phyloP scores from a whole-genome alignment of 2,797 vertebrate species.

The Podarcis siculus region DNA sequence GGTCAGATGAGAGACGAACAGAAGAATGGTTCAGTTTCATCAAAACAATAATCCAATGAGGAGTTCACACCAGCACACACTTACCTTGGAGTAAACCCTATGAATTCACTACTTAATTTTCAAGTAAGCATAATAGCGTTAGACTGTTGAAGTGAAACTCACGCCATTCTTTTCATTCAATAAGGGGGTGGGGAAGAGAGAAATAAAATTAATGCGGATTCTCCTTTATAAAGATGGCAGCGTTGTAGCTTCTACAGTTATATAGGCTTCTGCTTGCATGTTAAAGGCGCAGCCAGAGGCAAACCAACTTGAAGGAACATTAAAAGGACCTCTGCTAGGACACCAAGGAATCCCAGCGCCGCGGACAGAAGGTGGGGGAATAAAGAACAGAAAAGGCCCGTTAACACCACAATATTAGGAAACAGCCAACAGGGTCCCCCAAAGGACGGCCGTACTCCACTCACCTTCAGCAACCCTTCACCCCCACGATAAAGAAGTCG shows the following conservation, averaged over 20 bases:
- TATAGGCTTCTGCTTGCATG: neutral
- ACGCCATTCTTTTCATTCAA: neutral
- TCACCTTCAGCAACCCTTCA: constrained; percentile 32
- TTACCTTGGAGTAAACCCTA: neutral
- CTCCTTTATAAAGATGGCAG: neutral
- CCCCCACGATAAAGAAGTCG: neutral
- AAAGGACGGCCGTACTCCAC: neutral
- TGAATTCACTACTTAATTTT: neutral
- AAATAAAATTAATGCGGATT: neutral
- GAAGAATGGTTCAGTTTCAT: neutral
- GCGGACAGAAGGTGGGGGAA: no score
- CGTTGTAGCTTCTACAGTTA: neutral
- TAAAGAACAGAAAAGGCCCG: neutral
- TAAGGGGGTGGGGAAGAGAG: neutral
- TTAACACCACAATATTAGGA: no score
- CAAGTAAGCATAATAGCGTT: neutral
- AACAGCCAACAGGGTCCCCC: neutral
- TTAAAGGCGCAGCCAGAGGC: no score
- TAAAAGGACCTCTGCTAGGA: neutral
- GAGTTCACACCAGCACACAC: neutral
- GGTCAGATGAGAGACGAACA: neutral
- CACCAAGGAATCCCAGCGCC: neutral
- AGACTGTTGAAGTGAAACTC: neutral
- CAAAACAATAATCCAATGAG: neutral
- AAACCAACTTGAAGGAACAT: neutral